Conservation (phyloP, 2,888 invertebrate genomes). For the Cheilosia variabilis region DNA sequence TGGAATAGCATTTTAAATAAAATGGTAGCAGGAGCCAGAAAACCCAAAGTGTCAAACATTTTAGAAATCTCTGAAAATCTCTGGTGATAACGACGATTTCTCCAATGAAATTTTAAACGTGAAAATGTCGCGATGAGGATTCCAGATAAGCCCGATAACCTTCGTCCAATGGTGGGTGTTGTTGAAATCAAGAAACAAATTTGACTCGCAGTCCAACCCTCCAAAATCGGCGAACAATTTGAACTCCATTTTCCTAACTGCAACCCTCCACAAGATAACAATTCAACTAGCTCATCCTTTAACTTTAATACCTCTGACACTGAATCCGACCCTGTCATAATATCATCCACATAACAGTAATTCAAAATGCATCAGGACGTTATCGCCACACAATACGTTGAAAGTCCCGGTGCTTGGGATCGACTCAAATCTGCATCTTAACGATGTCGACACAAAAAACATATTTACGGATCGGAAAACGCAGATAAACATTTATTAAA, state of each 20-base stretch:
- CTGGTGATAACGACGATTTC: no score
- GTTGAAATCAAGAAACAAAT: background rate
- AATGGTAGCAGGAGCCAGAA: background rate
- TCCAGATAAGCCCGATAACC: background rate
- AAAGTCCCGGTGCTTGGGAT: no score
- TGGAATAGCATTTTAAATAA: background rate
- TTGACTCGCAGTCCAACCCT: background rate
- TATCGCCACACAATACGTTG: no score
- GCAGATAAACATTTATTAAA: no score
- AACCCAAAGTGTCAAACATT: background rate
- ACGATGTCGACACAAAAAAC: no score
- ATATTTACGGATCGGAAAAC: no score
- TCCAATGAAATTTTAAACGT: no score
- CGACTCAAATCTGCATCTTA: no score
- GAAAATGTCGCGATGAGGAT: background rate
- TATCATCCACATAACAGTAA: slow-evolving; percentile 66
- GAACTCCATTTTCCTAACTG: slow-evolving; percentile 9
- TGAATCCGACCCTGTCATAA: slow-evolving; percentile 59
- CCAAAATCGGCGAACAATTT: slow-evolving; percentile 9
- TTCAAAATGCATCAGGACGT: no score
- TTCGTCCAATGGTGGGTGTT: background rate
- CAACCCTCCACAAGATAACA: slow-evolving; percentile 33
- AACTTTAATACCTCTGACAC: background rate
- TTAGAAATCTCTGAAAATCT: no score
- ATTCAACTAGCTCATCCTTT: slow-evolving; percentile 17